Base-by-base conservation (phyloP, 2,888 invertebrate species). In the Argynnis bischoffii region DNA sequence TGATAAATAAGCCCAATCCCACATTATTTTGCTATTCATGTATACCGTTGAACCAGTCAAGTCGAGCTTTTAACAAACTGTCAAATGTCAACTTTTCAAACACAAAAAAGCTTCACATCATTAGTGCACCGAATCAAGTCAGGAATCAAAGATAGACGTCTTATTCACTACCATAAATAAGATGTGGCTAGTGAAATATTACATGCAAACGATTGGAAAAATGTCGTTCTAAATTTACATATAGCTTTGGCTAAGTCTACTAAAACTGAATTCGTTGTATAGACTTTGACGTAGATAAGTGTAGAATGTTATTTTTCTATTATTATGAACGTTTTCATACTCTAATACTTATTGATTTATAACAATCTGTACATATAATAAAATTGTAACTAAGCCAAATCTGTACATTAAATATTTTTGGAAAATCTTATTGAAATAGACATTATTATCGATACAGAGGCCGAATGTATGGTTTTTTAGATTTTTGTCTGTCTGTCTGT, bases 191-290 rank as follows among this genome's bases (percentile, higher is more conserved):
- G 83, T 86, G 84, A 89, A 88, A 88, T 88, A 89, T 89, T 88
- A 89, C 86, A 91, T 91, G 89, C 88, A 87, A 86, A 87, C 79
- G 77, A 77, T 78, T 82, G 85, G 86, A 90, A 91, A 92, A 90
- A 90, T 90, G 89, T 85, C 78, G 86, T 73, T 66, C 75, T 68
- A 69, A 72, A 91, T 91, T 90, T 85, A 78, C 90, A 92, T 91
- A 84, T 71, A 72, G 76, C 81, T 86, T 88, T 90, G 90, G 90
- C 60, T 63, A 66, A 71, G 66, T 14, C 35, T 60, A 41, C 35
- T 41, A 11, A 41, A 41, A 41, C 35, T 41, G 35, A 11, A 41
- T 8, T 35, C 8, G 11, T 11, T 11, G 5, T 5, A 26, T 26
- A 26, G 35, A 41, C 35, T 41, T 41, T 41, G 35, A 41, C 35